Evolutionary conservation across 2,797 vertebrate species (phyloP).

Genomic region (Diceros bicornis): DNA sequence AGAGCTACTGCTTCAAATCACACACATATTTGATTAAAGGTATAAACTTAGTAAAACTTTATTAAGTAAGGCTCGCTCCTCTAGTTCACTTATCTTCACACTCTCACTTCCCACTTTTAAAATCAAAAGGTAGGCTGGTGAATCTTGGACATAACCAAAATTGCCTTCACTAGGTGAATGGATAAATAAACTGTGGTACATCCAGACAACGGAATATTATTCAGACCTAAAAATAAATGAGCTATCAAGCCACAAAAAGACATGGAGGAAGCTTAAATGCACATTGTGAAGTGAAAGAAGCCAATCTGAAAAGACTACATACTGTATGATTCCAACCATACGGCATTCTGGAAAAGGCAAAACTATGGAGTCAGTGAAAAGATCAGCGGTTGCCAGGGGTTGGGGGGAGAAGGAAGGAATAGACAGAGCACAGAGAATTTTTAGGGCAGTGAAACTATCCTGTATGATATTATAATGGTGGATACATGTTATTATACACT

Average conservation of each 20-base stretch:
- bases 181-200: conserved; percentile 4
- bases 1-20: conserved; percentile 52
- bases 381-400: not conserved
- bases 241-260: conserved; percentile 12
- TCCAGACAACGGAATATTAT: conserved; percentile 6
- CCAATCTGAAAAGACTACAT: not conserved
- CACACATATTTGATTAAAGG: conserved; percentile 15
- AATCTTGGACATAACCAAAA: conserved; percentile 1
- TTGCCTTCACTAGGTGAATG: not conserved
- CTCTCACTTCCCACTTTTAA: conserved; percentile 46
- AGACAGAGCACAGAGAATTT: not conserved
- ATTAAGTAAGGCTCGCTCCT: not conserved
- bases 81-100: not conserved
- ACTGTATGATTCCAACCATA: not conserved
- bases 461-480: not conserved
- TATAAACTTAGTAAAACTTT: conserved; percentile 8
- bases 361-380: conserved; percentile 14
- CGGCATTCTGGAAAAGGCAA: conserved; percentile 23
- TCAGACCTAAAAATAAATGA: conserved; percentile 9
- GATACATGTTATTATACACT: not conserved
- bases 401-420: not conserved
- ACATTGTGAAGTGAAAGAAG: conserved; percentile 27
- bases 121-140: not conserved
- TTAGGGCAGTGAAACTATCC: not conserved
- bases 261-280: not conserved